Conservation (phyloP, 2,797 vertebrate genomes). For the Tinamus major region DNA sequence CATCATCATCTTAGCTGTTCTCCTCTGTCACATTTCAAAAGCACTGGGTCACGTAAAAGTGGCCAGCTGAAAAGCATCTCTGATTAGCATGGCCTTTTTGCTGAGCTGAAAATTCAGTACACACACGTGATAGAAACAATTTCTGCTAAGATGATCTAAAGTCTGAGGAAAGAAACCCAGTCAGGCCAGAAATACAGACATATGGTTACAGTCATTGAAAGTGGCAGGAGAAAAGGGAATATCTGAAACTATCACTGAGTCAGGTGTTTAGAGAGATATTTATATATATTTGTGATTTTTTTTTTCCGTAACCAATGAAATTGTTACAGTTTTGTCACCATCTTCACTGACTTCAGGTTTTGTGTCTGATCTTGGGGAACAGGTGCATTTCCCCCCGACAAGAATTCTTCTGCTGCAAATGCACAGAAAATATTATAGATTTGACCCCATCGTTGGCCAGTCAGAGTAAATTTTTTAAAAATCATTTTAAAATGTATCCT, state of each 20-base stretch:
- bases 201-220: background rate
- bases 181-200: background rate
- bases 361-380: background rate
- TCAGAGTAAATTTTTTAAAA: background rate
- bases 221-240: background rate
- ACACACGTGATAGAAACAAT: background rate
- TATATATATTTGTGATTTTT: background rate
- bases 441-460: background rate
- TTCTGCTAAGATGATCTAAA: accelerated
- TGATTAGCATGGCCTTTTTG: background rate
- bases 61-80: background rate
- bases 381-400: background rate
- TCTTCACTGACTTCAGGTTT: background rate
- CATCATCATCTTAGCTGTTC: background rate
- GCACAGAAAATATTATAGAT: background rate
- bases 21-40: background rate
- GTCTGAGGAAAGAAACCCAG: background rate
- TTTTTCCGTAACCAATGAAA: background rate
- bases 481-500: background rate
- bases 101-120: background rate
- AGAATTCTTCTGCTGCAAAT: background rate
- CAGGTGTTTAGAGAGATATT: background rate
- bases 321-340: background rate
- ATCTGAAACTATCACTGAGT: background rate
- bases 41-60: background rate